phyloP scores from a whole-genome alignment of 2,797 vertebrate species.

The Gobio occitaniae region DNA sequence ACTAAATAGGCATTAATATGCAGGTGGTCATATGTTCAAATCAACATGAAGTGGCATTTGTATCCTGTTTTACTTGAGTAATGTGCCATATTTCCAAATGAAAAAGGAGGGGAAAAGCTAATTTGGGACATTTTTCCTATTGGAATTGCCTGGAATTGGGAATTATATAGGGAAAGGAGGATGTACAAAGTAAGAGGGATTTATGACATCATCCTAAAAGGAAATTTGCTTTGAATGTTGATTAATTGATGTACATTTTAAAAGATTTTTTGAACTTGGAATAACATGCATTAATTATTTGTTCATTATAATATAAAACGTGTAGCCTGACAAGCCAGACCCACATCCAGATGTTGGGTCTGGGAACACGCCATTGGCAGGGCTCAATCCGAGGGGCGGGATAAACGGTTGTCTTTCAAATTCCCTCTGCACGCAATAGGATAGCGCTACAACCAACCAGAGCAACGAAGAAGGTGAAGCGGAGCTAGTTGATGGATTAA shows the following conservation, averaged over 20 bases:
- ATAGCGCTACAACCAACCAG: no score
- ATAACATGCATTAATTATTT: neutral
- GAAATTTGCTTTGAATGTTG: neutral
- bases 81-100: neutral
- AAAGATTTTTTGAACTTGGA: neutral
- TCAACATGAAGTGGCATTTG: neutral
- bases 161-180: neutral
- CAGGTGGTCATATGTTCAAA: neutral
- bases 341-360: no score
- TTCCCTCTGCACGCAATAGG: no score
- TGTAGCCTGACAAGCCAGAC: no score
- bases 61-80: neutral
- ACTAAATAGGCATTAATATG: neutral
- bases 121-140: neutral
- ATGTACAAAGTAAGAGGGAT: neutral
- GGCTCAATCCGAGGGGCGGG: no score
- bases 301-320: no score
- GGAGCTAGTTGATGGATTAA: no score
- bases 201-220: neutral
- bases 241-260: neutral
- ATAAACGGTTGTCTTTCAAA: no score
- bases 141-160: neutral
- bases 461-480: no score
- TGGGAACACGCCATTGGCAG: no score
- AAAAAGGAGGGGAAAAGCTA: neutral